A percentile compares a stretch with the other conserved stretches of the same genome.
These are phyloP conservation scores for Platypus cylindrus DNA, from an alignment of 2,888 invertebrate genomes.

Conservation along the genomic window DNA sequence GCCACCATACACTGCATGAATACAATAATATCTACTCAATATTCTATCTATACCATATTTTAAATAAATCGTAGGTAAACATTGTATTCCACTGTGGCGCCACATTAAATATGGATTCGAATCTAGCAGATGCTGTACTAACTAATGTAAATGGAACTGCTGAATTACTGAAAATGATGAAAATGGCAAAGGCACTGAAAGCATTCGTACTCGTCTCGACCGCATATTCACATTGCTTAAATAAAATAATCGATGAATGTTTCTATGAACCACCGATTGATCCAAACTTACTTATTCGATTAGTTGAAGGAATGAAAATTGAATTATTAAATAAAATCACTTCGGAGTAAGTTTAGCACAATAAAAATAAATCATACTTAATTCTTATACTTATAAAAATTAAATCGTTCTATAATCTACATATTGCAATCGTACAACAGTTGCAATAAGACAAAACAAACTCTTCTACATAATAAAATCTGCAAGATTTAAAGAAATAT, in stretches of 20 bases:
- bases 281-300: conserved; percentile 30
- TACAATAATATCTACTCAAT: too few relatives aligned
- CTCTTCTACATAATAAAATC: too few relatives aligned
- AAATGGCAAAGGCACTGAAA: conserved; percentile 18
- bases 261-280: conserved; percentile 34
- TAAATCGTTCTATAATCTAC: too few relatives aligned
- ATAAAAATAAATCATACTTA: too few relatives aligned
- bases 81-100: conserved; percentile 26
- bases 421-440: too few relatives aligned
- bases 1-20: too few relatives aligned
- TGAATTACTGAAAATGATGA: conserved; percentile 20
- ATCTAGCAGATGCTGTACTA: conserved; percentile 19
- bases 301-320: conserved; percentile 22
- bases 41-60: too few relatives aligned
- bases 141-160: conserved; percentile 23
- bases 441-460: too few relatives aligned
- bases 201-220: conserved; percentile 31
- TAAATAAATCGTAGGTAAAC: too few relatives aligned
- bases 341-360: conserved; percentile 17
- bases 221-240: conserved; percentile 30
- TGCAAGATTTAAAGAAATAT: too few relatives aligned
- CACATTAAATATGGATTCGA: conserved; percentile 22
- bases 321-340: conserved; percentile 18
- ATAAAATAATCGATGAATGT: conserved; percentile 30
- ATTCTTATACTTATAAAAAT: too few relatives aligned